Evolutionary conservation across 2,888 invertebrate species (phyloP).

Genomic region (Plagodis dolabraria): DNA sequence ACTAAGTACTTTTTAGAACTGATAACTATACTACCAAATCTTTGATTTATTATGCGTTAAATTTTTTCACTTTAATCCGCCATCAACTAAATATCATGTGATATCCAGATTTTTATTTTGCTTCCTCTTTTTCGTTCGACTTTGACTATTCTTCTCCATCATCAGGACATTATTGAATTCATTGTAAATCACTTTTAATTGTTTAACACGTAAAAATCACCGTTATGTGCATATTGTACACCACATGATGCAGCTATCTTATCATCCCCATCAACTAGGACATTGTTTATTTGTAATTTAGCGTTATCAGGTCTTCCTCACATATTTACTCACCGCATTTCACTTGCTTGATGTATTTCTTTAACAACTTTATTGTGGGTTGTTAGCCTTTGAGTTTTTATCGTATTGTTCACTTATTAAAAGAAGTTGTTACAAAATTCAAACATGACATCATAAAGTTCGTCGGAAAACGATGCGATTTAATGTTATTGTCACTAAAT

Average conservation of each 20-base stretch:
- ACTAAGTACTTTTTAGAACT: too few species aligned
- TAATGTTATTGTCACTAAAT: too few species aligned
- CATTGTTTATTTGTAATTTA: conserved; percentile 44
- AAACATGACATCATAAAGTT: too few species aligned
- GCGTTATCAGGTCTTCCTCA: conserved; percentile 40
- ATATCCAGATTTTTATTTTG: too few species aligned
- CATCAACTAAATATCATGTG: too few species aligned
- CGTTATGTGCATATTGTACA: conserved; percentile 26
- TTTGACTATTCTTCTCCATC: background rate
- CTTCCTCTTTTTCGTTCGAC: too few species aligned
- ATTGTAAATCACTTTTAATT: conserved; percentile 29
- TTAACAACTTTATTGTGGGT: conserved; percentile 24
- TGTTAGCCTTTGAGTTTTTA: conserved; percentile 16
- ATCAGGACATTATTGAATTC: background rate
- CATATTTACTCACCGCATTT: conserved; percentile 46
- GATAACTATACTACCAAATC: too few species aligned
- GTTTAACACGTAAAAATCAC: conserved; percentile 23
- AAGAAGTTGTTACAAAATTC: background rate
- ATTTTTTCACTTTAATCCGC: too few species aligned
- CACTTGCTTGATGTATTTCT: conserved; percentile 38
- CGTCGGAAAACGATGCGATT: too few species aligned
- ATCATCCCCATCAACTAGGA: conserved; percentile 45
- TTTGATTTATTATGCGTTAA: too few species aligned
- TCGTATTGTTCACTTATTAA: conserved; percentile 5
- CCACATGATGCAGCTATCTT: conserved; percentile 46